phyloP scores from a whole-genome alignment of 2,797 vertebrate genomes.

The Oreonectes daqikongensis region DNA sequence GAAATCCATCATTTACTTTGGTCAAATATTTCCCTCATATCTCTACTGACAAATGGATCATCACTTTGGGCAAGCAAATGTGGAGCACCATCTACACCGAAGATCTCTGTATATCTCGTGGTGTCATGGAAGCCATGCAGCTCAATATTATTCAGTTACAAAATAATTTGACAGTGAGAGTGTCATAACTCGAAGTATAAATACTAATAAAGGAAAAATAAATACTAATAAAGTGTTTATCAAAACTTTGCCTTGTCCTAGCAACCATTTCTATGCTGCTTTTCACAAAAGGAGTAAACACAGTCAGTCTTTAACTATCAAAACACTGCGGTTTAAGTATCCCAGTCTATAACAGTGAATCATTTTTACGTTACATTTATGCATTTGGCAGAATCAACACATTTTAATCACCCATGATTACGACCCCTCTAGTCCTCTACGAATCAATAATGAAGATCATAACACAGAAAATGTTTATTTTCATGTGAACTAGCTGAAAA shows the following conservation, averaged over 20 bases:
- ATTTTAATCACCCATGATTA: neutral
- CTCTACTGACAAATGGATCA: neutral
- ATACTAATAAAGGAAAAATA: neutral
- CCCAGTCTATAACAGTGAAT: neutral
- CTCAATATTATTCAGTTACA: neutral
- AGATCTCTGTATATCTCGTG: neutral
- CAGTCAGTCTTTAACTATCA: neutral
- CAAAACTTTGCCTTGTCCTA: neutral
- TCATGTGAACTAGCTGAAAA: neutral
- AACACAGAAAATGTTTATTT: no score
- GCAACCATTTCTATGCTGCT: neutral
- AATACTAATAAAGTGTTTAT: neutral
- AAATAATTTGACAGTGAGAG: neutral
- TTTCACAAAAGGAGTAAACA: neutral
- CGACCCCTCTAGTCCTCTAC: neutral
- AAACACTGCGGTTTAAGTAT: neutral
- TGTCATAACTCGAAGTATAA: neutral
- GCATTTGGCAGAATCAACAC: no score
- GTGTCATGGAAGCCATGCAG: neutral
- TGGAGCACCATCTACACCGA: neutral
- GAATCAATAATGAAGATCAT: neutral
- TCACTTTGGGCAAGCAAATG: neutral
- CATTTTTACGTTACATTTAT: no score
- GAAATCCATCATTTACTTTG: neutral
- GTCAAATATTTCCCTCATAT: neutral